A percentile compares a stretch with the other conserved stretches of the same genome.
phyloP scores from a whole-genome alignment of 2,888 invertebrate species.

The Cephus sareptanus region DNA sequence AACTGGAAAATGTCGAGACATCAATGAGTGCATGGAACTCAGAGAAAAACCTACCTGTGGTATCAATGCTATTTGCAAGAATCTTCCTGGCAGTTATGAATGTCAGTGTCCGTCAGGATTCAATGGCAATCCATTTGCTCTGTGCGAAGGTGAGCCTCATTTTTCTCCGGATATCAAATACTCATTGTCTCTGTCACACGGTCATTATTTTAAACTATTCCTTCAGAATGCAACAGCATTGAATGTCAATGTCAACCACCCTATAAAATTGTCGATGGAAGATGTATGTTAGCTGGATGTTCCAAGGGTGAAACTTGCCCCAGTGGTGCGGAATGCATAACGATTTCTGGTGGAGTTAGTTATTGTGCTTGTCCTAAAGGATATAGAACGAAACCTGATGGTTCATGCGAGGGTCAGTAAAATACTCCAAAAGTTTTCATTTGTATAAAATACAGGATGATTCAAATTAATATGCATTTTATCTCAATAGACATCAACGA shows the following conservation, averaged over 20 bases:
- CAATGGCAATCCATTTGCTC: constrained; percentile 89
- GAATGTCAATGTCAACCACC: constrained; percentile 90
- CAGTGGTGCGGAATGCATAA: constrained; percentile 88
- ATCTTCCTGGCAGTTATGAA: constrained; percentile 92
- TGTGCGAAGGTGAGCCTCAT: constrained; percentile 74
- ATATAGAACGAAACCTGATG: constrained; percentile 79
- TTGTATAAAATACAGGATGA: constrained; percentile 36
- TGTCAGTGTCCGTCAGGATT: constrained; percentile 90
- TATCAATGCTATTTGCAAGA: constrained; percentile 89
- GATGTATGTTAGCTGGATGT: constrained; percentile 87
- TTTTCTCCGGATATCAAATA: background rate
- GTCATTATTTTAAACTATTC: background rate
- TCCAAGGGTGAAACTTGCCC: constrained; percentile 84
- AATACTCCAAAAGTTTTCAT: background rate
- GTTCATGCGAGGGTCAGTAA: constrained; percentile 75
- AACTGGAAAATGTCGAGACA: constrained; percentile 83
- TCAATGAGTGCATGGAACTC: constrained; percentile 85
- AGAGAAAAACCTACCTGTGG: constrained; percentile 86
- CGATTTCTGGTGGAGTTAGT: constrained; percentile 89
- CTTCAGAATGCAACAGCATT: constrained; percentile 78
- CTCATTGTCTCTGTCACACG: background rate
- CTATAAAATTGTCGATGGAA: constrained; percentile 84
- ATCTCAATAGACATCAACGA: constrained; percentile 79
- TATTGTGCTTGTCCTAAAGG: constrained; percentile 95
- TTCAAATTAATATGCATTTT: background rate